phyloP scores from a whole-genome alignment of 2,888 invertebrate genomes.

The Pachliopta kotzebuea region DNA sequence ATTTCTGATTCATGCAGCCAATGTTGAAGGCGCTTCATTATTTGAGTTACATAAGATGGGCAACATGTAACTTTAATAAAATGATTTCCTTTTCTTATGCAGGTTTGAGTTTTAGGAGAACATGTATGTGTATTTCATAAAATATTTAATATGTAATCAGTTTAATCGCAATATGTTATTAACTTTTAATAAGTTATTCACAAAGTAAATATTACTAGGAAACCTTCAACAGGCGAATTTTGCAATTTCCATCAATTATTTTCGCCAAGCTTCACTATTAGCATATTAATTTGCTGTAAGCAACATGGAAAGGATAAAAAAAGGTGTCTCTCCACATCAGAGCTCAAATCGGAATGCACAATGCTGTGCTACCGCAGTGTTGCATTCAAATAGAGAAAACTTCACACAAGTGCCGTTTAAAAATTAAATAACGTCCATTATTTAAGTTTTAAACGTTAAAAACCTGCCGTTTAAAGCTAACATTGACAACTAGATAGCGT shows the following conservation, averaged over 20 bases:
- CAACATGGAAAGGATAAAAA: slow-evolving; percentile 26
- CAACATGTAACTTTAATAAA: too few species aligned
- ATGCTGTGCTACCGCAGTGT: slow-evolving; percentile 66
- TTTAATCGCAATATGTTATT: background rate
- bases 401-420: slow-evolving; percentile 66
- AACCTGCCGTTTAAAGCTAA: too few species aligned
- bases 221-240: background rate
- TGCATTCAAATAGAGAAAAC: slow-evolving; percentile 48
- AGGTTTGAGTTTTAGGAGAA: too few species aligned
- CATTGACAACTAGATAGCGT: background rate
- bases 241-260: slow-evolving; percentile 6
- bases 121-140: too few species aligned
- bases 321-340: slow-evolving; percentile 26
- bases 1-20: too few species aligned
- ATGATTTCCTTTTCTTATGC: too few species aligned
- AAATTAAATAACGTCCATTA: slow-evolving; percentile 7
- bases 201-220: background rate
- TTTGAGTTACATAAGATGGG: too few species aligned
- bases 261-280: slow-evolving; percentile 25
- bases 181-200: background rate
- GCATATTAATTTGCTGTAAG: slow-evolving; percentile 22
- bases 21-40: too few species aligned
- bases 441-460: too few species aligned
- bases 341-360: slow-evolving; percentile 76
- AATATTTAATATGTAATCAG: too few species aligned